phyloP scores from a whole-genome alignment of 2,797 vertebrate genomes.

The Cyprinodon diabolis region DNA sequence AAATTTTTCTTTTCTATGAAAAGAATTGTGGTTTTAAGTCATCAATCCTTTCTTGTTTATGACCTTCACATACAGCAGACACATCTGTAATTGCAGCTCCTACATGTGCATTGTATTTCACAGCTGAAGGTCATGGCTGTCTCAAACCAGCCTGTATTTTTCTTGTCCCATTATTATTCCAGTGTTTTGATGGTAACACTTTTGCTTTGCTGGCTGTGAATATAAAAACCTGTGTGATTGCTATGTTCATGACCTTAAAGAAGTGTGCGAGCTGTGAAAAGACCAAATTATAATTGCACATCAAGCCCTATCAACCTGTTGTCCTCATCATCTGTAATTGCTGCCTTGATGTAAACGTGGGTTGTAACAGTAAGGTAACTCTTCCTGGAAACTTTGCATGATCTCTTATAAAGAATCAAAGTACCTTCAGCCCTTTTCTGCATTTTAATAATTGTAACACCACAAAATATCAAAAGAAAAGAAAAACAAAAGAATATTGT shows the following conservation, averaged over 20 bases:
- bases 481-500: too few species aligned
- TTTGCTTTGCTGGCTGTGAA: slow-evolving; percentile 25
- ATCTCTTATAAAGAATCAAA: neutral
- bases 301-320: slow-evolving; percentile 27
- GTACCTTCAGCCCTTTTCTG: too few species aligned
- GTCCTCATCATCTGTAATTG: slow-evolving; percentile 47
- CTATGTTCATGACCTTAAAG: slow-evolving; percentile 18
- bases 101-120: slow-evolving; percentile 32
- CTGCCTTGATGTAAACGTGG: slow-evolving; percentile 17
- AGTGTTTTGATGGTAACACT: slow-evolving; percentile 16
- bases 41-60: neutral
- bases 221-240: slow-evolving; percentile 28
- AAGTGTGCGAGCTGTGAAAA: slow-evolving; percentile 1
- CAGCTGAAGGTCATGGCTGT: slow-evolving; percentile 48
- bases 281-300: slow-evolving; percentile 37
- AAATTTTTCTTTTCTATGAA: neutral
- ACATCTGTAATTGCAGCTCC: slow-evolving; percentile 38
- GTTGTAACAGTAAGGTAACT: slow-evolving; percentile 22
- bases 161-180: slow-evolving; percentile 48
- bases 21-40: neutral
- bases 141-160: slow-evolving; percentile 44
- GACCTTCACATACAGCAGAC: neutral
- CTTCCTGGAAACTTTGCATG: slow-evolving; percentile 9
- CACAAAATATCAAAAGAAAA: too few species aligned
- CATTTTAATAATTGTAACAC: too few species aligned